Evolutionary conservation across 2,113 vertebrate species (phyloP), one percentile per base, ranked within the genome.

Genomic region (Scortum barcoo): DNA sequence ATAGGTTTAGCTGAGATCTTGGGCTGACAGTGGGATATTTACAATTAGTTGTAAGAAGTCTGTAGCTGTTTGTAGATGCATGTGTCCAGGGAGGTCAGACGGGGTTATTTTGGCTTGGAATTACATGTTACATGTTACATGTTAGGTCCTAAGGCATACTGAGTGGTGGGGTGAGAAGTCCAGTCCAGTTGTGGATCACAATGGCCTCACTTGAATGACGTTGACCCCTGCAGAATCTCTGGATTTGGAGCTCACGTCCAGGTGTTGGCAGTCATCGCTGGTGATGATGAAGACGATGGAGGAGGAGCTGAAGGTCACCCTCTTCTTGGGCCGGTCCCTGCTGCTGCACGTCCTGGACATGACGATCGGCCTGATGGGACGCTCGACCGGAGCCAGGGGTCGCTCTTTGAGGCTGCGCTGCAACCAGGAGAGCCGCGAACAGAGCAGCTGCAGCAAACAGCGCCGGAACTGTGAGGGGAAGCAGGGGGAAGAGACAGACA

Each of bases 281-380:
- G 96, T 94, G 82, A 99, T 97, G 86, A 98, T 96, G 92, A 98
- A 99, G 81, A 98, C 96, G 0, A 98, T 94, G 38, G 97, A 98
- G 42, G 97, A 98, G 61, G 96, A 96, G 88, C 94, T 98, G 85
- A 99, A 99, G 68, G 96, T 97, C 87, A 98, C 97, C 93, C 95
- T 97, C 94, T 97, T 98, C 89, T 98, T 99, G 76, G 96, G 97
- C 17, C 96, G 94, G 75, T 94, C 88, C 26, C 93, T 83, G 8
- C 79, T 85, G 16, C 93, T 67, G 22, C 90, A 91, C 53, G 92
- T 86, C 46, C 94, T 93, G 44, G 96, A 96, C 91, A 96, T 81
- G 26, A 98, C 96, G 19, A 97, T 97, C 0, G 96, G 96, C 22
- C 94, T 92, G 38, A 97, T 86, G 56, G 95, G 96, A 44, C 94